Base-by-base conservation (phyloP, 2,888 invertebrate species). In the Nomada hirtipes region DNA sequence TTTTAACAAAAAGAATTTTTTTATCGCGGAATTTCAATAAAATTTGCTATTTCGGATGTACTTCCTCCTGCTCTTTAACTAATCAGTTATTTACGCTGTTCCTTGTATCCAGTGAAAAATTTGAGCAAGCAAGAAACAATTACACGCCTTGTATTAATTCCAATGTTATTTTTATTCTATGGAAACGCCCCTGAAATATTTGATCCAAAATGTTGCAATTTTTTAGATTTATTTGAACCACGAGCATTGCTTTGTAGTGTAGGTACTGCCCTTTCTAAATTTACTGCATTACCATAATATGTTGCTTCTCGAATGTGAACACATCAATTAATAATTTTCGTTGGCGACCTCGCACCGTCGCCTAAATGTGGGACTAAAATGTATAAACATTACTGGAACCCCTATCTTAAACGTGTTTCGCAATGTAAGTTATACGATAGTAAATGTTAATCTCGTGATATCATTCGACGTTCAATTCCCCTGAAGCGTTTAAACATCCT, bases 361-460 rank as follows among this genome's bases (percentile, higher is more conserved):
- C 74, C 55, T 81, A 76, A 76, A 70, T 55, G 59, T 76, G 86
- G 76, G 69, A 86, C 64, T 69, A 86, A 77, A 78, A 59, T 84
- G 70, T 71, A 74, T 82, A 73, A 80, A 83, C 44, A 20, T 85
- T 75, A 60, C 68, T 53, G 53, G 60, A 72, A 53, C 64, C 61
- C 72, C 69, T 73, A 65, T 70, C 71, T 63, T 65, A 69, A 76
- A 53, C 79, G 77, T 79, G 72, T 76, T 57, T 69, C 73, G 57
- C 55, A 60, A 64, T 52, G 73, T 61, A 83, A 71, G 73, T 70
- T 64, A 67, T 72, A 70, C 74, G 36, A 47, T 76, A 76, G 74
- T 84, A 60, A 57, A 55, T 78, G 55, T 81, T 73, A 69, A 59
- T 53, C 42, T 57, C 69, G 72, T 29, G 65, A 74, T 52, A 65